A percentile compares a stretch with the other conserved stretches of the same genome.
Conservation (phyloP, 2,797 vertebrate species). For the Gallinago stenura region DNA sequence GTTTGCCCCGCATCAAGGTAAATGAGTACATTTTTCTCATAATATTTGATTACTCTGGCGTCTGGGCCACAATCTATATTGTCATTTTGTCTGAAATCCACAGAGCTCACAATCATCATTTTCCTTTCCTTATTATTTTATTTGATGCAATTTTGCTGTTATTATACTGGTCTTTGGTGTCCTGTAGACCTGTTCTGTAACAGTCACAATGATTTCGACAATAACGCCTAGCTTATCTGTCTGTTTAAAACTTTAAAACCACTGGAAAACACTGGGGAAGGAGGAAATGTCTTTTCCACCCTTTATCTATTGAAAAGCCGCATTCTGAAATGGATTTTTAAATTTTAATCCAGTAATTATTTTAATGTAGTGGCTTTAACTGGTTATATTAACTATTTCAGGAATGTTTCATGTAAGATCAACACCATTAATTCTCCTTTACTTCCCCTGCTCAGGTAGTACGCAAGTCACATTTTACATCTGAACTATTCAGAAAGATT, state of each 20-base stretch:
- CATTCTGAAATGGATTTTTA: not conserved
- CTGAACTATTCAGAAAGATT: not conserved
- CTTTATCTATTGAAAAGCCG: not conserved
- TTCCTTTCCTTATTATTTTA: slow-evolving; percentile 3
- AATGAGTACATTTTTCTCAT: not conserved
- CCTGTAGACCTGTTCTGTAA: not conserved
- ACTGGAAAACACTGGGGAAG: not conserved
- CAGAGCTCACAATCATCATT: not conserved
- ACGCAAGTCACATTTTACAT: not conserved
- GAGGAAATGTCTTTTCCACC: not conserved
- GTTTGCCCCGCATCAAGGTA: not conserved
- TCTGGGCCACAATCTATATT: not conserved
- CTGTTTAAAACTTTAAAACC: not conserved
- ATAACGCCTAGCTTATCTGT: not conserved
- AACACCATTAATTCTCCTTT: not conserved
- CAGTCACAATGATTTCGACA: not conserved
- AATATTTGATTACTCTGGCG: not conserved
- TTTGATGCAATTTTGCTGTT: not conserved
- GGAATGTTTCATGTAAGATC: not conserved
- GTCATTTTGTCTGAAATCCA: not conserved
- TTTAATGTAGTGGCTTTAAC: not conserved
- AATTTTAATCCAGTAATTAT: not conserved
- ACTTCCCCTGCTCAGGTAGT: not conserved
- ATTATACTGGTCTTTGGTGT: not conserved
- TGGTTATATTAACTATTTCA: not conserved